Evolutionary conservation across 2,888 invertebrate species (phyloP).

Genomic region (Agriopis leucophaearia): DNA sequence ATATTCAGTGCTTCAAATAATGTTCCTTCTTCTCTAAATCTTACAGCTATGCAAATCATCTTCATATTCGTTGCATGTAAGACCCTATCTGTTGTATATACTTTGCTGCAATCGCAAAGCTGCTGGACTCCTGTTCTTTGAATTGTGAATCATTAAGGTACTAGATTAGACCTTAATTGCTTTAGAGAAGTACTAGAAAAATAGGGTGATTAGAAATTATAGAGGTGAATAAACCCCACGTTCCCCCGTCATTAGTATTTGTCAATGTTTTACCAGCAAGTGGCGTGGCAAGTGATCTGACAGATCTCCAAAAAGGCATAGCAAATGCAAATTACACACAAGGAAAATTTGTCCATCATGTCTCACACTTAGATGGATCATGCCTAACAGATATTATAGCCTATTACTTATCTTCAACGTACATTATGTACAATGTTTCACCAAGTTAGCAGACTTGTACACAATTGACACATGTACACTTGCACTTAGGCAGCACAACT

Average conservation of each 20-base stretch:
- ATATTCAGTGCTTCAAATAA: conserved; percentile 25
- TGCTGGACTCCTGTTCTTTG: conserved; percentile 4
- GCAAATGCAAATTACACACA: too few relatives aligned
- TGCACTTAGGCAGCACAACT: neutral
- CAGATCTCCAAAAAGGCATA: too few relatives aligned
- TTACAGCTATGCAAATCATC: neutral
- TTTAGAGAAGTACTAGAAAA: neutral
- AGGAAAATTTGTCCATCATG: too few relatives aligned
- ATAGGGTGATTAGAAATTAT: too few relatives aligned
- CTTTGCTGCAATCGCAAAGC: conserved; percentile 7
- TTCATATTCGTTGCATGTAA: conserved; percentile 11
- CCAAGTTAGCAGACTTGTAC: neutral
- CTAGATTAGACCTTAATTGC: neutral
- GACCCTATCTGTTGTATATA: neutral
- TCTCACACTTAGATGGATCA: too few relatives aligned
- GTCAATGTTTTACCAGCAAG: too few relatives aligned
- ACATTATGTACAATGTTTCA: neutral
- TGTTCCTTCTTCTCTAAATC: conserved; percentile 7
- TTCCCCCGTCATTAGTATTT: too few relatives aligned
- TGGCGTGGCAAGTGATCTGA: too few relatives aligned
- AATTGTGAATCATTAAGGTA: conserved; percentile 3
- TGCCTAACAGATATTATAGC: too few relatives aligned
- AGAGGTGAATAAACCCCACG: too few relatives aligned
- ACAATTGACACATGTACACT: neutral
- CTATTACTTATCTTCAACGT: too few relatives aligned